A percentile compares a stretch with the other conserved stretches of the same genome.
phyloP scores from a whole-genome alignment of 2,113 vertebrate species.

The Catagonus wagneri region DNA sequence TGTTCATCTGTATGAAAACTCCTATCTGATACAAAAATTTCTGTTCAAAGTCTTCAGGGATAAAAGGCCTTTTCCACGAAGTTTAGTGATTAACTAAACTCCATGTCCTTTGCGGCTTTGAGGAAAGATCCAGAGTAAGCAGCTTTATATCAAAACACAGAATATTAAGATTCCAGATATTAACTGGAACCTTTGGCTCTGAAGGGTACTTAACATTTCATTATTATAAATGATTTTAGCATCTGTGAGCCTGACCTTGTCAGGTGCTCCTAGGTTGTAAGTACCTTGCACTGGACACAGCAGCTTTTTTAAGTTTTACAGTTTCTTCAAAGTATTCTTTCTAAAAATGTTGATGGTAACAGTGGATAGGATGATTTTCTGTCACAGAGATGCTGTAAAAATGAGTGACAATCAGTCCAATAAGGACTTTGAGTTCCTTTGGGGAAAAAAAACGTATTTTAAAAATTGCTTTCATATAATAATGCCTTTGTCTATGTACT shows the following conservation, averaged over 20 bases:
- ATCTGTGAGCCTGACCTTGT: not conserved
- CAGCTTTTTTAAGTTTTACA: not conserved
- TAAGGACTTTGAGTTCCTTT: not conserved
- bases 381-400: slow-evolving; percentile 32
- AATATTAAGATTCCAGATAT: not conserved
- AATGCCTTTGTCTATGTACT: not conserved
- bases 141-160: not conserved
- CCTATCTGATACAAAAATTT: not conserved
- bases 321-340: not conserved
- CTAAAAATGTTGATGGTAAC: not conserved
- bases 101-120: not conserved
- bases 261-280: not conserved
- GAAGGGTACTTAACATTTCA: not conserved
- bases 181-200: not conserved
- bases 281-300: not conserved
- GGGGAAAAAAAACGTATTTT: not conserved
- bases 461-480: slow-evolving; percentile 10
- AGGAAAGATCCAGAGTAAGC: slow-evolving; percentile 16
- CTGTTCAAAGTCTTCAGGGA: not conserved
- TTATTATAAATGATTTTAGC: not conserved
- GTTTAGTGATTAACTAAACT: not conserved
- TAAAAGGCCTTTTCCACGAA: slow-evolving; percentile 6
- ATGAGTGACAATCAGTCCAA: not conserved
- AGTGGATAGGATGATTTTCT: not conserved
- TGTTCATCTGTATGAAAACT: not conserved